Base-by-base conservation (phyloP, 23 tunicate species). In the Phallusia fumigata region DNA sequence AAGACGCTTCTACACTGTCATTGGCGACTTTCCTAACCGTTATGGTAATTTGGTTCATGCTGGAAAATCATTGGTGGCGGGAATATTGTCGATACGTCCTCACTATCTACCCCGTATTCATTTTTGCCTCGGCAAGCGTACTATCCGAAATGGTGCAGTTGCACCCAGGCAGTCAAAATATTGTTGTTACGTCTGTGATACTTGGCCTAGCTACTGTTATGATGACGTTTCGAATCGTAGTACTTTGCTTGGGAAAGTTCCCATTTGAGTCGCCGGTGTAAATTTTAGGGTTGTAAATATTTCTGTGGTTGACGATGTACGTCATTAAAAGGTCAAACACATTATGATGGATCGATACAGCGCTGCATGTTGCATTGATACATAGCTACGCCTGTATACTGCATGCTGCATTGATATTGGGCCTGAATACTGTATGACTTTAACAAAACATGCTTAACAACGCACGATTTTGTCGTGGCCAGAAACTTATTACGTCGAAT, bases 51-150 rank as follows among this genome's bases (percentile, higher is more conserved):
- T 84, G 81, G 87, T 84, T 84, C 28, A 11, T 52, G 16, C 6
- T 53, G 5, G 87, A 84, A 76, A 84, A 76, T 31, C 35, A 49
- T 21, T 50, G 50, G 30, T 84, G n/a, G 31, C 75, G 52, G 35
- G 53, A 76, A 76, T 84, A 84, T 76, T 49, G 75, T 64, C 75
- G 87, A 11, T 84, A 84, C 64, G 30, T 76, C 35, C 76, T 84
- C 75, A 84, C 81, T 3, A 53, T 84, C 11, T 84, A 76, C 33
- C 87, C 87, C 47, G 87, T 84, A 11, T 58, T 84, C 32, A 76
- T 84, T 11, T 76, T 84, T 34, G 87, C 81, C 21, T 50, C 75
- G 34, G 35, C 53, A 24, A 51, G 81, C 35, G 1, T 84, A 19
- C 75, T 84, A 1, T 73, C 32, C 0, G 32, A 34, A 49, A n/a